A percentile compares a stretch with the other conserved stretches of the same genome.
Evolutionary conservation across 2,113 vertebrate species (phyloP).

Genomic region (Danionella cerebrum): DNA sequence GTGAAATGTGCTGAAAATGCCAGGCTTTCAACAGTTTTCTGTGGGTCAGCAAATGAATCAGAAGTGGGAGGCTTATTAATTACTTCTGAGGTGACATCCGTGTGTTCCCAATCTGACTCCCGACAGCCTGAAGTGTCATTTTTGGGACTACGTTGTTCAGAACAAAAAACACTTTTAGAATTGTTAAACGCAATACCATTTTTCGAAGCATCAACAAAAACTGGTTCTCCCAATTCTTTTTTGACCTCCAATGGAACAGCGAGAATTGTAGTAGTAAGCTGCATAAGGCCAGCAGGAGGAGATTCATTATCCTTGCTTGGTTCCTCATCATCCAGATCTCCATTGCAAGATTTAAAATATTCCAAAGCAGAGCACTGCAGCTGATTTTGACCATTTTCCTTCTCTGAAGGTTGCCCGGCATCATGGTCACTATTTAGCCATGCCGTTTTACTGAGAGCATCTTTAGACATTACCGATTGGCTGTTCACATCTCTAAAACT

Average conservation of each 20-base stretch:
- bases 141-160: neutral
- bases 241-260: neutral
- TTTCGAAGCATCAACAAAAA: neutral
- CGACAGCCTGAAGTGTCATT: neutral
- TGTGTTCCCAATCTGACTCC: neutral
- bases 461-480: neutral
- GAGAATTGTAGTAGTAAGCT: neutral
- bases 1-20: neutral
- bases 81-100: neutral
- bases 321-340: neutral
- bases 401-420: neutral
- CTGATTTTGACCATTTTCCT: neutral
- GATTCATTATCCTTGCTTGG: slow-evolving; percentile 6
- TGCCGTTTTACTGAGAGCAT: neutral
- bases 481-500: neutral
- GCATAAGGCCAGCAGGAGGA: neutral
- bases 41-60: neutral
- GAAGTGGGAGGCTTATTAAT: neutral
- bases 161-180: neutral
- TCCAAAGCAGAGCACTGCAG: neutral
- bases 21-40: neutral
- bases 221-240: neutral
- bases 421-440: neutral
- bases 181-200: neutral
- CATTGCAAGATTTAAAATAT: neutral